Percentiles rank a stretch among this genome's conserved stretches.
Conservation (phyloP, 2,888 invertebrate genomes). For the Lycaena phlaeas region DNA sequence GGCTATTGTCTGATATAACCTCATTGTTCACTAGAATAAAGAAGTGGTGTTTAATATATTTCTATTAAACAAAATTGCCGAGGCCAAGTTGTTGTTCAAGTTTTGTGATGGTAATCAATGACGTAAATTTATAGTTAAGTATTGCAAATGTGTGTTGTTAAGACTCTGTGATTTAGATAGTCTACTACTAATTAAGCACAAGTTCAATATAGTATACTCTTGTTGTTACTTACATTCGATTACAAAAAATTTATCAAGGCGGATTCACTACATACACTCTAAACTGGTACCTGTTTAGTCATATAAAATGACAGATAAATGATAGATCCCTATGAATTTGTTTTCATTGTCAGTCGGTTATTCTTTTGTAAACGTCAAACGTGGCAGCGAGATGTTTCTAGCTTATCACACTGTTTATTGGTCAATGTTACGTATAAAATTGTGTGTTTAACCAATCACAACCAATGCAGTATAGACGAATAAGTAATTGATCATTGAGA, state of each 20-base stretch:
- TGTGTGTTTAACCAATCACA: too few relatives aligned
- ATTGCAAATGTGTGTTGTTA: constrained; percentile 4
- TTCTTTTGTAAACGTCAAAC: constrained; percentile 24
- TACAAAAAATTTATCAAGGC: constrained; percentile 46
- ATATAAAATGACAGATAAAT: constrained; percentile 40
- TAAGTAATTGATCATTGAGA: too few relatives aligned
- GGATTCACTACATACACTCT: constrained; percentile 54
- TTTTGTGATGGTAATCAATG: constrained; percentile 46
- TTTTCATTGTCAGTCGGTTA: constrained; percentile 34
- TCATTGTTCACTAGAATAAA: constrained; percentile 1
- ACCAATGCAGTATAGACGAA: too few relatives aligned
- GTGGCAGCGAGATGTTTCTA: constrained; percentile 29
- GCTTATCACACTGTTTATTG: too few relatives aligned
- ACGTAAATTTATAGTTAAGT: constrained; percentile 41
- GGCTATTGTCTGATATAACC: neutral
- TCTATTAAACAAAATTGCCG: neutral
- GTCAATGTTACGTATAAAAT: too few relatives aligned
- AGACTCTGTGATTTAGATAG: neutral
- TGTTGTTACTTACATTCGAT: constrained; percentile 44
- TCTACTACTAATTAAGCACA: neutral
- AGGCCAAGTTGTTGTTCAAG: constrained; percentile 8
- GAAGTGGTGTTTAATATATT: constrained; percentile 2
- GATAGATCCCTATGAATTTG: constrained; percentile 39
- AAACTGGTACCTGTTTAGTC: constrained; percentile 64
- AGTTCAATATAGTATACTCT: constrained; percentile 1